Evolutionary conservation across 2,888 invertebrate species (phyloP).

Genomic region (Parthenolecanium corni): DNA sequence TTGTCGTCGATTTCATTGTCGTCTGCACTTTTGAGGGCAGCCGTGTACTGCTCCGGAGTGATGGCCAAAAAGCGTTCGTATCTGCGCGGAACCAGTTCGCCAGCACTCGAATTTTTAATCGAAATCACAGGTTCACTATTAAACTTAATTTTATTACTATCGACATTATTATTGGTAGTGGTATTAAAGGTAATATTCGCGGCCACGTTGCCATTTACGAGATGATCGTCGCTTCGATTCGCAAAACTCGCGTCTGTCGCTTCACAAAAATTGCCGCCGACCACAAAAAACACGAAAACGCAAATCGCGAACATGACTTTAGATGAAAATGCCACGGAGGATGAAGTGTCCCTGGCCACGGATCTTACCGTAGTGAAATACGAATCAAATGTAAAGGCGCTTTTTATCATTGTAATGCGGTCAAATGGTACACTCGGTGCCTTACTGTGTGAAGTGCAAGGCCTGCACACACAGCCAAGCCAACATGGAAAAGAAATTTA

Average conservation of each 20-base stretch:
- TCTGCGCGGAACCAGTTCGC: constrained; percentile 7
- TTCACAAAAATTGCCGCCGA: neutral
- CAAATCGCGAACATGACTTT: constrained; percentile 4
- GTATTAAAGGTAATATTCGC: too few relatives aligned
- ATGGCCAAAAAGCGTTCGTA: constrained; percentile 21
- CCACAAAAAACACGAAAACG: constrained; percentile 2
- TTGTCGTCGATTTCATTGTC: constrained; percentile 30
- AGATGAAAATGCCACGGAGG: constrained; percentile 13
- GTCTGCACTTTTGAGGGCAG: constrained; percentile 8
- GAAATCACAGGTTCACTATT: constrained; percentile 25
- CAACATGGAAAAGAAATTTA: too few relatives aligned
- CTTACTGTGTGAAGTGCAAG: too few relatives aligned
- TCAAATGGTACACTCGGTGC: neutral
- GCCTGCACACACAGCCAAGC: too few relatives aligned
- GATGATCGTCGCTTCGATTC: too few relatives aligned
- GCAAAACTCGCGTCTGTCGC: too few relatives aligned
- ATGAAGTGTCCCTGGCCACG: constrained; percentile 18
- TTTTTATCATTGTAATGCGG: constrained; percentile 27
- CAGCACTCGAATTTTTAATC: constrained; percentile 12
- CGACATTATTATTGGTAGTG: neutral
- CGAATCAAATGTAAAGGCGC: constrained; percentile 24
- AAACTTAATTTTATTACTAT: neutral
- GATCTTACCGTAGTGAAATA: constrained; percentile 24
- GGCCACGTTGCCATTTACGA: too few relatives aligned
- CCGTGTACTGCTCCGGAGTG: neutral